Percentiles rank a stretch among this genome's conserved stretches.
These are phyloP conservation scores for Onychostruthus taczanowskii DNA, from an alignment of 2,113 vertebrate species.

Conservation along the genomic window DNA sequence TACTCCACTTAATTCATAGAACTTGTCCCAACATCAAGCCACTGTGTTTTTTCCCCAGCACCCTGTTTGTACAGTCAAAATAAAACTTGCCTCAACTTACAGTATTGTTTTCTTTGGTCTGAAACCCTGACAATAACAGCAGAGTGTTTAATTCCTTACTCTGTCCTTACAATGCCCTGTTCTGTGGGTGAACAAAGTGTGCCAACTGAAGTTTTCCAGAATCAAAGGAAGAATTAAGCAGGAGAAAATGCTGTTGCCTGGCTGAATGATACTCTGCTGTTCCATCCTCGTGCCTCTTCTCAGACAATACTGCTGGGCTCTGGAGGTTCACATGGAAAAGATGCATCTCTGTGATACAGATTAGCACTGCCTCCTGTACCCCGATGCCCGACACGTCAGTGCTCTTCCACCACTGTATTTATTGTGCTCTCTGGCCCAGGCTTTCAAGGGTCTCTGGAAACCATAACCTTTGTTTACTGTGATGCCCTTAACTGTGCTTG, in stretches of 20 bases:
- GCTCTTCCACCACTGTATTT: neutral
- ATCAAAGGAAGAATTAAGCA: neutral
- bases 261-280: neutral
- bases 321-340: neutral
- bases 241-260: neutral
- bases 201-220: neutral
- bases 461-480: neutral
- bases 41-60: conserved; percentile 64
- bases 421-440: neutral
- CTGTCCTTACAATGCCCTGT: neutral
- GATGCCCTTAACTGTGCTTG: neutral
- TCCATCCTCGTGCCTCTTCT: neutral
- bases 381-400: neutral
- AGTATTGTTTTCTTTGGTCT: conserved; percentile 60
- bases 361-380: neutral
- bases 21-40: conserved; percentile 84
- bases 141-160: neutral
- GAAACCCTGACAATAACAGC: neutral
- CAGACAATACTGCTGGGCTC: neutral
- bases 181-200: neutral
- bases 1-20: conserved; percentile 84
- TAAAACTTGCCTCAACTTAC: conserved; percentile 89
- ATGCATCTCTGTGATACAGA: neutral
- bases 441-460: neutral
- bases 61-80: conserved; percentile 81